phyloP scores from a whole-genome alignment of 2,888 invertebrate genomes.

The Meandrusa payeni region DNA sequence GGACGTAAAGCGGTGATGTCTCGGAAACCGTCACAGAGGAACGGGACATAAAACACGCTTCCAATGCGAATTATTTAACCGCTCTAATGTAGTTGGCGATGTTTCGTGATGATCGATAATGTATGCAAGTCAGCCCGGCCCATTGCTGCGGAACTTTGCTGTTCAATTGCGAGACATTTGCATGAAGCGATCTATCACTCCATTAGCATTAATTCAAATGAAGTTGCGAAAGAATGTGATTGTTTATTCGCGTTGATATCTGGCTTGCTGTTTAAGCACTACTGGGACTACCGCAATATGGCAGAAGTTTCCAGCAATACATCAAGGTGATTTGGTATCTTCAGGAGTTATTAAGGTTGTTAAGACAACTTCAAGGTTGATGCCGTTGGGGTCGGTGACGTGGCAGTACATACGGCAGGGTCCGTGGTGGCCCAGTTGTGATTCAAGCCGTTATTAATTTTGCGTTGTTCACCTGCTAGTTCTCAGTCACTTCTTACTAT shows the following conservation, averaged over 20 bases:
- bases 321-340: slow-evolving; percentile 23
- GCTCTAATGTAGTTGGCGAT: slow-evolving; percentile 32
- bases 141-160: slow-evolving; percentile 50
- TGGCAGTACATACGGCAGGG: not conserved
- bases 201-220: slow-evolving; percentile 38
- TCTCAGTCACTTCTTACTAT: slow-evolving; percentile 36
- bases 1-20: slow-evolving; percentile 62
- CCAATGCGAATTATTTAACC: slow-evolving; percentile 56
- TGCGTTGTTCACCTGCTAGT: slow-evolving; percentile 52
- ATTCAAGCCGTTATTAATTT: slow-evolving; percentile 57
- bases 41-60: slow-evolving; percentile 54
- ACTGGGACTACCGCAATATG: slow-evolving; percentile 34
- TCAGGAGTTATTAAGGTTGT: slow-evolving; percentile 12
- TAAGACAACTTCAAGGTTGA: slow-evolving; percentile 17
- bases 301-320: slow-evolving; percentile 27
- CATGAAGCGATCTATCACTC: slow-evolving; percentile 54
- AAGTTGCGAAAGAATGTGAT: slow-evolving; percentile 55
- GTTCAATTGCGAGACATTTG: slow-evolving; percentile 44
- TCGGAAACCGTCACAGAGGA: slow-evolving; percentile 47
- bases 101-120: slow-evolving; percentile 57
- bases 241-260: slow-evolving; percentile 37
- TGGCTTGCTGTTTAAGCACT: slow-evolving; percentile 31
- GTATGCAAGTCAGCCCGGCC: slow-evolving; percentile 46
- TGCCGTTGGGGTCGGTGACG: slow-evolving; percentile 20
- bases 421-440: not conserved